phyloP scores from a whole-genome alignment of 2,113 vertebrate genomes.

The Etheostoma spectabile region DNA sequence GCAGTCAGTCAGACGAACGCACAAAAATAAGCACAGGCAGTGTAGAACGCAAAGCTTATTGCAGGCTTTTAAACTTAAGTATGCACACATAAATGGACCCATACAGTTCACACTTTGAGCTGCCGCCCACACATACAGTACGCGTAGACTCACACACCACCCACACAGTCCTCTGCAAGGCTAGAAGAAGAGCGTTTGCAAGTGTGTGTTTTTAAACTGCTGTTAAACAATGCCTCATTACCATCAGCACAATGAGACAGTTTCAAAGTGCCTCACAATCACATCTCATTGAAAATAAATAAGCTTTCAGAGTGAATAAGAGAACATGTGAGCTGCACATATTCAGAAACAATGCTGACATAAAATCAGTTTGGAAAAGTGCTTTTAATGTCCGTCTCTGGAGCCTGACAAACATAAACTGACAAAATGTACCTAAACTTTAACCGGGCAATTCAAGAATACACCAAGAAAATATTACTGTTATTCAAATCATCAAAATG shows the following conservation, averaged over 20 bases:
- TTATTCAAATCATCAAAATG: too few species aligned
- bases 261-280: neutral
- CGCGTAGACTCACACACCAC: conserved; percentile 41
- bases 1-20: conserved; percentile 34
- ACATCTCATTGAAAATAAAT: neutral
- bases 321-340: neutral
- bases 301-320: neutral
- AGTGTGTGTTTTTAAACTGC: conserved; percentile 1
- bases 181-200: neutral
- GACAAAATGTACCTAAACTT: neutral
- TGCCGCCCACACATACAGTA: conserved; percentile 49
- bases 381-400: neutral
- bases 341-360: neutral
- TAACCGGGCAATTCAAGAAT: too few species aligned
- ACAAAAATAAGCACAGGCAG: conserved; percentile 23
- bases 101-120: conserved; percentile 50
- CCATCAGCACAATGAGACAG: neutral
- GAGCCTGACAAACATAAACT: neutral
- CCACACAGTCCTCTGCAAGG: conserved; percentile 51
- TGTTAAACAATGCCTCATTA: neutral
- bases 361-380: neutral
- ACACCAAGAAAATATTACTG: too few species aligned
- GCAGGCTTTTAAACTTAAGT: conserved; percentile 15
- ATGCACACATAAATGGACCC: conserved; percentile 26
- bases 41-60: conserved; percentile 20